Base-by-base conservation (phyloP, 2,797 vertebrate species). In the Ceyx erithaca region DNA sequence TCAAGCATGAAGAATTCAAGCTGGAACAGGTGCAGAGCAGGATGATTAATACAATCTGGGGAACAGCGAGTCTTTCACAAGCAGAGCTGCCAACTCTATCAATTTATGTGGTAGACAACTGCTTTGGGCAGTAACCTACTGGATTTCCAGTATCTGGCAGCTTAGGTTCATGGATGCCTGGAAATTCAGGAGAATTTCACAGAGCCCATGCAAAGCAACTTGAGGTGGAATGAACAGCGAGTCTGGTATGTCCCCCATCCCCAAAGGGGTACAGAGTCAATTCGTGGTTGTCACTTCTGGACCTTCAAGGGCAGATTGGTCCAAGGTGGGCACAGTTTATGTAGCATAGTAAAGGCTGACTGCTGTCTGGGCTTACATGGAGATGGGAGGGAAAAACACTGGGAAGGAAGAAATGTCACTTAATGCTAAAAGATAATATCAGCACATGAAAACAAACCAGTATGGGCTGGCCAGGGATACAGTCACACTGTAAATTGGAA, bases 61-160 rank as follows among this genome's bases (percentile, higher is more conserved):
- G 92, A 96, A 96, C 94, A 93, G 93, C 84, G 90, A 80, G 90
- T 58, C 92, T 94, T 95, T 96, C 95, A 95, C 87, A 93, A 93
- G 87, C 94, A 89, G 92, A 96, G 84, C 94, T 96, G 95, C 94
- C 95, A 96, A 83, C 19, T 1, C 93, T 85, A 95, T 95, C 95
- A 96, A 96, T 96, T 96, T 96, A 96, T 96, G 95, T 92, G 90
- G 87, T 87, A 93, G 95, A 95, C 95, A 96, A 96, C 95, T 96
- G 95, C 93, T 96, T 90, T 95, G 92, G 92, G 95, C 93, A 95
- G 89, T 58, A 90, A 93, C 86, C 93, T 85, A 94, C 90, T 93
- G 84, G 89, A 95, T 95, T 96, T 92, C 79, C 84, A 94, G 81
- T 93, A 69, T 78, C 61, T 82, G 71, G 92, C 84, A 93, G 79